Base-by-base conservation (phyloP, 92 coral and sea anemone genomes). In the Palythoa caribaeorum region DNA sequence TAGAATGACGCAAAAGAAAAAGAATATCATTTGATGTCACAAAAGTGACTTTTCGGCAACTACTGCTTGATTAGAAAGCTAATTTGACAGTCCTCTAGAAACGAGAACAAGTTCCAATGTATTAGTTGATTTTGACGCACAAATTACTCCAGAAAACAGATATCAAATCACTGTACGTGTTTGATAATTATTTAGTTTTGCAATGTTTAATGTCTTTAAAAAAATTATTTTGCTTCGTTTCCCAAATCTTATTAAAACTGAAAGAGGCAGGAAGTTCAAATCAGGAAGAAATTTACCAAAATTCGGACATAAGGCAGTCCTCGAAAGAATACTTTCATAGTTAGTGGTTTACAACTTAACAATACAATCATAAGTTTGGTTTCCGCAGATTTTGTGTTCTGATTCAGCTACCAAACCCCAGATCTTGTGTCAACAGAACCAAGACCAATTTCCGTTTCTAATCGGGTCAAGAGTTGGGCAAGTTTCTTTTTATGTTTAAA, bases 371-470 rank as follows among this genome's bases (percentile, higher is more conserved):
- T 81, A 81, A 63, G 75, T 88, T 77, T 88, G 96, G 86, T 92
- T 91, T 83, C 88, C 93, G 87, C 44, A 62, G 84, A 76, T 89
- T 93, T 93, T 94, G 91, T 84, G 94, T 75, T 12, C 80, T 77
- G 84, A 44, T 66, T 81, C 86, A 40, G 78, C 44, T 81, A 89
- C 94, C 94, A 83, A 86, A 89, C 89, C 92, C 90, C 91, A 78
- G 81, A 71, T 69, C 86, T 87, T 78, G 87, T 91, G 96, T 93
- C 96, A 93, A 72, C 96, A 84, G 77, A 74, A 86, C 84, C 96
- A 86, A 79, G 89, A 80, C 86, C 75, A 75, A 88, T 91, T 95
- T 92, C 98, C 98, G 98, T 79, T 91, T 85, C 90, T 84, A 87
- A 91, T 88, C 92, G 95, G 94, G 94, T 89, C 95, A 89, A 77